Conservation (phyloP, 2,888 invertebrate species). For the Acanthacorydalis orientalis region DNA sequence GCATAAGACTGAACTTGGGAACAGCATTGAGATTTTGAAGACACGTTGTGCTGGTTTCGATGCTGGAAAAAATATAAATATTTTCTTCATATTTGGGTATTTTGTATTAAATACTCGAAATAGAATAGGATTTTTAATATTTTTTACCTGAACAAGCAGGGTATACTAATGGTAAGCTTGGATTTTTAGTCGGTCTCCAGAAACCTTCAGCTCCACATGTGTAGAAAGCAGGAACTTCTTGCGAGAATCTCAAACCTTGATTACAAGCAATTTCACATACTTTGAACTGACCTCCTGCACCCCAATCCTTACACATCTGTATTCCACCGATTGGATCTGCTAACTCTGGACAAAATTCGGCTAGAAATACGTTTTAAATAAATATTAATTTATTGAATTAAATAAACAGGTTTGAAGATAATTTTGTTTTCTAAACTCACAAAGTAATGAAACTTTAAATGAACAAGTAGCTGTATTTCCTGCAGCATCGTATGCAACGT, state of each 20-base stretch:
- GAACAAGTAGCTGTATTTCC: constrained; percentile 84
- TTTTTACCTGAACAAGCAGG: constrained; percentile 75
- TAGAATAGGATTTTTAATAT: neutral
- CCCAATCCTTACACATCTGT: constrained; percentile 90
- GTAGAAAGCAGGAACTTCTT: constrained; percentile 89
- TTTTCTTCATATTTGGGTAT: neutral
- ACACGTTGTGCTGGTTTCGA: constrained; percentile 86
- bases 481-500: constrained; percentile 83
- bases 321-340: constrained; percentile 81
- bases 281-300: constrained; percentile 89
- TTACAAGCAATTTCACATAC: constrained; percentile 86
- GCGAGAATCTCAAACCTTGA: constrained; percentile 74
- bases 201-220: constrained; percentile 97
- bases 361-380: constrained; percentile 27
- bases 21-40: constrained; percentile 82
- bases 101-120: neutral
- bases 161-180: constrained; percentile 65
- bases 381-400: constrained; percentile 4
- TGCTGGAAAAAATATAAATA: constrained; percentile 28
- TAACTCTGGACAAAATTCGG: constrained; percentile 81
- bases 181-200: constrained; percentile 81
- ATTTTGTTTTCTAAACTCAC: constrained; percentile 35
- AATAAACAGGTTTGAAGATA: neutral
- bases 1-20: constrained; percentile 92
- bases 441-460: constrained; percentile 77